phyloP scores from a whole-genome alignment of 92 coral and sea anemone species.

The Porites divaricata region DNA sequence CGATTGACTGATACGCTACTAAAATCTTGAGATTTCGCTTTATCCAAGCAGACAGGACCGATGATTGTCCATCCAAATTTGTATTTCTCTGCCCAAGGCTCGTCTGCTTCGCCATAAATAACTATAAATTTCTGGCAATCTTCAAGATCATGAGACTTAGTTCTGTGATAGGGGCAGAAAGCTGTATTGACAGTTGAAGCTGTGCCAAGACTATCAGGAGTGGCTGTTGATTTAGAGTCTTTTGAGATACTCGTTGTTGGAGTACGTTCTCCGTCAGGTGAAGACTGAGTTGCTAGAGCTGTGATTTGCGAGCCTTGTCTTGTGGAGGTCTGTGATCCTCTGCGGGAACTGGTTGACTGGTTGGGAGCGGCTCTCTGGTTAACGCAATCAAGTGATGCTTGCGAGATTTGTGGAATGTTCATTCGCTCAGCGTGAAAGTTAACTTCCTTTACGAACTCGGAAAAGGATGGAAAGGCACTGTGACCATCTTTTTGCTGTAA shows the following conservation, averaged over 20 bases:
- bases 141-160: constrained; percentile 37
- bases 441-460: constrained; percentile 54
- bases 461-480: constrained; percentile 59
- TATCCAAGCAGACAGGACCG: constrained; percentile 63
- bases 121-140: constrained; percentile 57
- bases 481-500: constrained; percentile 55
- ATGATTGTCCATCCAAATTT: constrained; percentile 74
- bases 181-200: not conserved
- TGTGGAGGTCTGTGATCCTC: no score
- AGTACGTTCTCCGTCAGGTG: no score
- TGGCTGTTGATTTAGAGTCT: no score
- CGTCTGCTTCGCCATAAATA: constrained; percentile 38
- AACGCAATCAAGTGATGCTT: not conserved
- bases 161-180: constrained; percentile 63
- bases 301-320: no score
- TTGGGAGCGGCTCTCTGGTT: no score
- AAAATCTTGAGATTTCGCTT: not conserved
- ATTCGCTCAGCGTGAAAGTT: constrained; percentile 65
- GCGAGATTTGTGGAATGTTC: constrained; percentile 68
- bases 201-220: not conserved
- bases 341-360: no score
- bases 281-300: no score
- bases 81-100: constrained; percentile 43
- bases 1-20: constrained; percentile 45
- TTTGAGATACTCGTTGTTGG: no score